Percentiles rank a stretch among this genome's conserved stretches.
Evolutionary conservation across 2,797 vertebrate species (phyloP).

Genomic region (Schizopygopsis pylzovi): DNA sequence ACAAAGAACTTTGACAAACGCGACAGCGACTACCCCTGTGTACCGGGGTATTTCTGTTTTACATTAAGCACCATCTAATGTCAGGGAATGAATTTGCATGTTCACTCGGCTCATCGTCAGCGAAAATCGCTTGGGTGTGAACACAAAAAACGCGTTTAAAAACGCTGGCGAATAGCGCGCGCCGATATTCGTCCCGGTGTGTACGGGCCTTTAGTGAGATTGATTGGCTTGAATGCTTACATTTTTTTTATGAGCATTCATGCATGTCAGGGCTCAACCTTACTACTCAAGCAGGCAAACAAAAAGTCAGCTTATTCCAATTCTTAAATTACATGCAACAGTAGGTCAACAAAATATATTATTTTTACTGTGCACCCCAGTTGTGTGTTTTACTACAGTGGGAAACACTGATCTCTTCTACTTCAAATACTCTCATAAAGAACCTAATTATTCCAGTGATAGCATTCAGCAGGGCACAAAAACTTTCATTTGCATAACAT

Average conservation of each 20-base stretch:
- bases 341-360: neutral
- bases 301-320: neutral
- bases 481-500: neutral
- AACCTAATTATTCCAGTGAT: neutral
- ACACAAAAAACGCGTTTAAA: no score
- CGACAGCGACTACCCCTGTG: no score
- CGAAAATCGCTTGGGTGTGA: no score
- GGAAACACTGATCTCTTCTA: neutral
- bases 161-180: no score
- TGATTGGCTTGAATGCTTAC: neutral
- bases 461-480: neutral
- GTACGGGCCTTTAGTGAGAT: no score
- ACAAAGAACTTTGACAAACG: no score
- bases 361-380: conserved; percentile 53
- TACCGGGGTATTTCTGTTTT: no score
- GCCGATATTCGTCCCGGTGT: no score
- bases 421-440: neutral
- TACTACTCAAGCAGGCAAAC: neutral
- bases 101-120: no score
- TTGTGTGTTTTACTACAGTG: neutral
- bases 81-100: no score
- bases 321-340: neutral
- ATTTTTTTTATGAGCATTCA: neutral
- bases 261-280: neutral
- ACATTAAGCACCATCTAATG: no score